phyloP scores from a whole-genome alignment of 2,797 vertebrate genomes.

The Cottoperca gobio region DNA sequence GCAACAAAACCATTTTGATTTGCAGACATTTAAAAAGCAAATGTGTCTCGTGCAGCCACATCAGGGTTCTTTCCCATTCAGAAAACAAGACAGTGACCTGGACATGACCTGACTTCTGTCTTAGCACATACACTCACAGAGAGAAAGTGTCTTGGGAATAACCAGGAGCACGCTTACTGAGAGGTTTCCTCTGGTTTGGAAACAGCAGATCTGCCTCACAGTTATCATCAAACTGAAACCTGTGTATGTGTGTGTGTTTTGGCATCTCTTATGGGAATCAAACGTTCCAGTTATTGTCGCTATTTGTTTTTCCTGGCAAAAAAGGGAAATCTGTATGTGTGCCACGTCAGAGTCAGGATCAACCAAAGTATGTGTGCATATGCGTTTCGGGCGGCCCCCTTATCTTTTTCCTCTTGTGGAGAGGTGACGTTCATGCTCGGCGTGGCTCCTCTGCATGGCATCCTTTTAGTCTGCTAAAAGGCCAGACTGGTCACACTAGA shows the following conservation, averaged over 20 bases:
- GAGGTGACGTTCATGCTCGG: conserved; percentile 29
- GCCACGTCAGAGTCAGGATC: conserved; percentile 58
- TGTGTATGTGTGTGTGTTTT: conserved; percentile 27
- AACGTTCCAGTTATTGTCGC: conserved; percentile 37
- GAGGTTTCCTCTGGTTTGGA: conserved; percentile 28
- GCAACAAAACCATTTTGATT: conserved; percentile 41
- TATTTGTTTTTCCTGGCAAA: conserved; percentile 45
- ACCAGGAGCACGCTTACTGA: conserved; percentile 19
- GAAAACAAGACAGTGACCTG: conserved; percentile 59
- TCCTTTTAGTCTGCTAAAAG: conserved; percentile 18
- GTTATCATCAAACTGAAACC: conserved; percentile 17
- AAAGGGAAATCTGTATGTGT: conserved; percentile 42
- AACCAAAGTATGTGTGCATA: conserved; percentile 21
- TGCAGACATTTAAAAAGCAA: conserved; percentile 73
- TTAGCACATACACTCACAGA: neutral
- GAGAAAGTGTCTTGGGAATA: conserved; percentile 38
- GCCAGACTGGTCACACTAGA: conserved; percentile 9
- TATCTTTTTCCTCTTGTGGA: conserved; percentile 47
- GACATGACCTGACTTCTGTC: conserved; percentile 54
- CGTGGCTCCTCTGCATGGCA: conserved; percentile 25
- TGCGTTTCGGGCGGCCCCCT: conserved; percentile 9
- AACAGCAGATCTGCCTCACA: conserved; percentile 13
- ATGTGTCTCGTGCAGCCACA: conserved; percentile 43
- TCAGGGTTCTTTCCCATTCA: conserved; percentile 36
- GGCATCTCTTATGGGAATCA: conserved; percentile 39